Evolutionary conservation across 1,140 invertebrate genomes (phyloP).

Genomic region (Saccostrea cuccullata): DNA sequence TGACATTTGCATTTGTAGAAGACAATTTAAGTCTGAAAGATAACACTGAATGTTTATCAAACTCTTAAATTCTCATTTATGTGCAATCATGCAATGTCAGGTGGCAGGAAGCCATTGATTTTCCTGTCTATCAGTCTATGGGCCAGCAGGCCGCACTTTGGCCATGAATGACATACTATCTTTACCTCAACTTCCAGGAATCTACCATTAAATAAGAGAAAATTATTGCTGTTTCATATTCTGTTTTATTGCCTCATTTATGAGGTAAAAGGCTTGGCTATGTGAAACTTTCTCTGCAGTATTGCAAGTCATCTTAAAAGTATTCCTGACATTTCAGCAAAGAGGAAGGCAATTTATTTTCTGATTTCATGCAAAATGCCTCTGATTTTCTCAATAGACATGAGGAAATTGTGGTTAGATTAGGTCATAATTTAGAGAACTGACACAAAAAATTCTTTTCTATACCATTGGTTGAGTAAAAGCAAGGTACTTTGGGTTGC

Average conservation of each 20-base stretch:
- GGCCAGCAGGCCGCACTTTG: not conserved
- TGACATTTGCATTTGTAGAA: not conserved
- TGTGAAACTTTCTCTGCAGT: not conserved
- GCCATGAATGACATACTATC: conserved; percentile 7
- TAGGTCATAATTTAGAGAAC: conserved; percentile 24
- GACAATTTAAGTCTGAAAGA: not conserved
- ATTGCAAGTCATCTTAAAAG: not conserved
- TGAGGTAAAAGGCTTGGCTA: not conserved
- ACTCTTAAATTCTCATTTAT: conserved; percentile 22
- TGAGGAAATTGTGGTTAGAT: not conserved
- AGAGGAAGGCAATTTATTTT: not conserved
- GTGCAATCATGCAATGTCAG: conserved; percentile 20
- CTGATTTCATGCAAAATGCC: conserved; percentile 15
- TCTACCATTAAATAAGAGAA: not conserved
- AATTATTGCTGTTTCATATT: not conserved
- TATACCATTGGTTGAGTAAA: not conserved
- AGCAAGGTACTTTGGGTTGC: not conserved
- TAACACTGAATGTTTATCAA: not conserved
- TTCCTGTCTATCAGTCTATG: not conserved
- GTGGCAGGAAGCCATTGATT: not conserved
- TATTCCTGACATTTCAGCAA: not conserved
- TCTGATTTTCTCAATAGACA: not conserved
- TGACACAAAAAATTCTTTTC: not conserved
- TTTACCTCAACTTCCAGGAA: not conserved
- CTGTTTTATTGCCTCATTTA: conserved; percentile 12